A percentile compares a stretch with the other conserved stretches of the same genome.
Conservation (phyloP, 2,888 invertebrate genomes). For the Cenopis cana region DNA sequence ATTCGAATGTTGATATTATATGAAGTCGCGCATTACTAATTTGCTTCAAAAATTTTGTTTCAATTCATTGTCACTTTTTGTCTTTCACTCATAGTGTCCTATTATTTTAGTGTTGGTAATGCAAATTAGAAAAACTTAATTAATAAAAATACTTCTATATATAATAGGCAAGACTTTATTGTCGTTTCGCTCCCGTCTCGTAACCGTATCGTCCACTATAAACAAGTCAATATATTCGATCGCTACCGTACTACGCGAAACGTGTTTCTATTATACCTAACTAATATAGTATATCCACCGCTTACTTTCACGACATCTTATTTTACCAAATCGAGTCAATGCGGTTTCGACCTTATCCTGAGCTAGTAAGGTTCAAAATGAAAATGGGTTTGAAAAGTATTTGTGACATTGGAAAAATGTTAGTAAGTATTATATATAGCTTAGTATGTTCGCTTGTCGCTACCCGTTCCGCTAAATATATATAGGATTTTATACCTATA, state of each 20-base stretch:
- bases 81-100: too few relatives aligned
- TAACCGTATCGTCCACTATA: slow-evolving; percentile 52
- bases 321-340: neutral
- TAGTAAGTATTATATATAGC: slow-evolving; percentile 12
- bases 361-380: neutral
- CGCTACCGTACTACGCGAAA: slow-evolving; percentile 77
- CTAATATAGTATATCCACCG: slow-evolving; percentile 43
- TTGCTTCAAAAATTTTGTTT: too few relatives aligned
- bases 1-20: too few relatives aligned
- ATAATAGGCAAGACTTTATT: too few relatives aligned
- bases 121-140: too few relatives aligned
- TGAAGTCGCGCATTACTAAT: too few relatives aligned
- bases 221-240: slow-evolving; percentile 54
- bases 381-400: too few relatives aligned
- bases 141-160: too few relatives aligned
- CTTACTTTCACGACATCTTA: slow-evolving; percentile 24
- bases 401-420: neutral
- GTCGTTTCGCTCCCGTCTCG: slow-evolving; percentile 38
- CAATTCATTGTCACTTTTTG: too few relatives aligned
- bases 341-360: neutral
- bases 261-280: slow-evolving; percentile 69
- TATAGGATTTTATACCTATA: neutral
- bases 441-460: slow-evolving; percentile 36
- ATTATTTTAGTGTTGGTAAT: too few relatives aligned
- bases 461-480: slow-evolving; percentile 22